Percentiles rank a stretch among this genome's conserved stretches.
These are phyloP conservation scores for Eulithis testata DNA, from an alignment of 2,888 invertebrate species.

Conservation along the genomic window DNA sequence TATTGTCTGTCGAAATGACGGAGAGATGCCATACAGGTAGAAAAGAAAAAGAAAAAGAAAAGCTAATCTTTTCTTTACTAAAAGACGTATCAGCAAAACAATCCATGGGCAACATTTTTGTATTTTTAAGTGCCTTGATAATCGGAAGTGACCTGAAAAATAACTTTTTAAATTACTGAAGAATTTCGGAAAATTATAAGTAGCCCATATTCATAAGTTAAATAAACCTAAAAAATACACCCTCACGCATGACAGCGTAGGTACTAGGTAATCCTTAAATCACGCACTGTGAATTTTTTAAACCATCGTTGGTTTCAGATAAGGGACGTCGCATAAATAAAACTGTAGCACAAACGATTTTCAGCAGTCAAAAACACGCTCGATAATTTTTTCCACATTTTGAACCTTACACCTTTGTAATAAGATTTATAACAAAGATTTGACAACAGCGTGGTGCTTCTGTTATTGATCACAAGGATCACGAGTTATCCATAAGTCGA, in stretches of 20 bases:
- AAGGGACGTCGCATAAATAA: conserved; percentile 25
- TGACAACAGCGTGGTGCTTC: conserved; percentile 3
- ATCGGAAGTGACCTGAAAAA: too few species aligned
- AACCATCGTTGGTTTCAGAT: conserved; percentile 18
- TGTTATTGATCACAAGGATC: conserved; percentile 23
- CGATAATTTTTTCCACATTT: conserved; percentile 2
- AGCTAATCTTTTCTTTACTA: too few species aligned
- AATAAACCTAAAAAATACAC: not conserved
- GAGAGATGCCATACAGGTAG: too few species aligned
- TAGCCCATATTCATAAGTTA: too few species aligned
- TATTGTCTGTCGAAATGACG: too few species aligned
- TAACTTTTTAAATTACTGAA: too few species aligned
- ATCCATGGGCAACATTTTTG: too few species aligned
- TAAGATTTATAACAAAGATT: not conserved
- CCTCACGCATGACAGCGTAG: not conserved
- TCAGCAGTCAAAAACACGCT: conserved; percentile 15
- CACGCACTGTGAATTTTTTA: conserved; percentile 9
- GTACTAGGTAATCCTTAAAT: not conserved
- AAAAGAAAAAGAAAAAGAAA: too few species aligned
- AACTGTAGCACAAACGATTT: conserved; percentile 24
- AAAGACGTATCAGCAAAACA: too few species aligned
- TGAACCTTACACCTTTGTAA: conserved; percentile 16
- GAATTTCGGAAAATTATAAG: too few species aligned
- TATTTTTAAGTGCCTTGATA: too few species aligned
- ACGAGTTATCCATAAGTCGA: conserved; percentile 17